Evolutionary conservation across 2,888 invertebrate species (phyloP).

Genomic region (Phortica okadai): DNA sequence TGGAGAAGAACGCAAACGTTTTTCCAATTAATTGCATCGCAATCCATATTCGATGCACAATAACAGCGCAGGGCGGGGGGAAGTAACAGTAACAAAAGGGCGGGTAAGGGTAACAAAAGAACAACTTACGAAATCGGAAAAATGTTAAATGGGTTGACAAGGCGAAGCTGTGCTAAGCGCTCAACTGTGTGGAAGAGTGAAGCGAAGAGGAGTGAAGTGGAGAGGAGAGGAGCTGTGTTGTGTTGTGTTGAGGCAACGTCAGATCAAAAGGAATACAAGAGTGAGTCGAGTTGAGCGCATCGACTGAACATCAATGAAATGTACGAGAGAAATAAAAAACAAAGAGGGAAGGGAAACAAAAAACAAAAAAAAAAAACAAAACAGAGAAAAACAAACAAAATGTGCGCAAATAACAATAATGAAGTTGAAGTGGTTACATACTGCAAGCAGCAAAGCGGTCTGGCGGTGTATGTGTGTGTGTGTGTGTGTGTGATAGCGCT

Average conservation of each 20-base stretch:
- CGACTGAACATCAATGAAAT: slow-evolving; percentile 29
- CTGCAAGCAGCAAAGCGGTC: neutral
- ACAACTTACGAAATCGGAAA: slow-evolving; percentile 16
- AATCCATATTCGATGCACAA: slow-evolving; percentile 44
- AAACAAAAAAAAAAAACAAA: neutral
- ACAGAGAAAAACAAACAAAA: neutral
- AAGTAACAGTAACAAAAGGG: no score
- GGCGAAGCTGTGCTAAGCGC: no score
- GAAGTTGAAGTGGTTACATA: slow-evolving; percentile 1
- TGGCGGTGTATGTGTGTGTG: neutral
- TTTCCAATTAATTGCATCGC: slow-evolving; percentile 54
- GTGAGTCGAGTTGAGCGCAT: neutral
- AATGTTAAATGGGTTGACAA: slow-evolving; percentile 3
- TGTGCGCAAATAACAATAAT: slow-evolving; percentile 28
- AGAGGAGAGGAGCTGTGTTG: neutral
- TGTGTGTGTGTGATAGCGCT: neutral
- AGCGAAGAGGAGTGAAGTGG: neutral
- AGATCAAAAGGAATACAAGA: slow-evolving; percentile 11
- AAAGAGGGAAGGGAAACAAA: neutral
- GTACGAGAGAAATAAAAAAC: slow-evolving; percentile 5
- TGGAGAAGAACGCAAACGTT: slow-evolving; percentile 39
- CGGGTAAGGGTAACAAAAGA: no score
- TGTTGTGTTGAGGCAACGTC: neutral
- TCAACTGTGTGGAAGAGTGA: no score
- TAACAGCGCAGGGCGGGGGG: neutral